Base-by-base conservation (phyloP, 2,888 invertebrate species). In the Leucoma salicis region DNA sequence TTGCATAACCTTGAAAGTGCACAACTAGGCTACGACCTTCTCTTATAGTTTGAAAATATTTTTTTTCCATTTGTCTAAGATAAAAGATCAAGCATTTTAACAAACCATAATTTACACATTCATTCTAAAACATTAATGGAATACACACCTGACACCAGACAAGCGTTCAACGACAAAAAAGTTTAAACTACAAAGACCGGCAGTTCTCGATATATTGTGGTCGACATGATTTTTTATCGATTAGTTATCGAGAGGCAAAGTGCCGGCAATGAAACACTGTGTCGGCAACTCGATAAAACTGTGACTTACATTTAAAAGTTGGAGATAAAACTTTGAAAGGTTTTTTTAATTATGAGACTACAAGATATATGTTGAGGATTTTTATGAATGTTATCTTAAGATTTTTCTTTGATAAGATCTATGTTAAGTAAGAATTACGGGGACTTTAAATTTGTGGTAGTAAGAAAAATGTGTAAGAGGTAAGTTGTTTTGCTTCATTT, bases 261-360 rank as follows among this genome's bases (percentile, higher is more conserved):
- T 53, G 70, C 70, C 76, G 75, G 70, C 73, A 39, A 10, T 46
- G 39, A 38, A 52, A 49, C 70, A 75, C n/a, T 66, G 75, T 81
- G 82, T 79, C 72, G 70, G 71, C 56, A 56, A 46, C 48, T 66
- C 70, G 80, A 82, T 82, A 79, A 82, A 76, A 63, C 43, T 68
- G 66, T 62, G 55, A 68, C 70, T 60, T 60, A 66, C 68, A 59
- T 62, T 63, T 58, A 64, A 61, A 63, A 58, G 42, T 57, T 47
- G 39, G 32, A 60, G 63, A 63, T 59, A 49, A 39, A 34, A 31
- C 45, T 51, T 39, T 43, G 48, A 59, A 46, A 40, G 33, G 15
- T 14, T 42, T 59, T 29, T 45, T 56, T 59, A 63, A 60, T 54
- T 61, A 61, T 57, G 59, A 58, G 57, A 56, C 47, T 50, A 40